phyloP scores from a whole-genome alignment of 2,797 vertebrate genomes.

The Telmatherina bonti region DNA sequence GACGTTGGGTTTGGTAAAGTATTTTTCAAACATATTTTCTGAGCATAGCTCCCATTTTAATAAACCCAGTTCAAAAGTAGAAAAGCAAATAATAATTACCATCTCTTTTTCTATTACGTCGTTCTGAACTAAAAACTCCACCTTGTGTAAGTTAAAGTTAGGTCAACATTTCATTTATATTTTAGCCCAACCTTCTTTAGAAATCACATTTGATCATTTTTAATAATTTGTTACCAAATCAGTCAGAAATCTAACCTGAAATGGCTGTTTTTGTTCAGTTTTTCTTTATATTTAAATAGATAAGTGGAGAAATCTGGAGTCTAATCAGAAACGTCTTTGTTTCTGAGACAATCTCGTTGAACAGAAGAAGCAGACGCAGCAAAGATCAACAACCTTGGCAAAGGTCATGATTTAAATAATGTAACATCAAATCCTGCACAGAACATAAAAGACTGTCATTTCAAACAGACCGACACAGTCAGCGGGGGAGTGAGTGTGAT shows the following conservation, averaged over 20 bases:
- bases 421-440: neutral
- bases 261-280: neutral
- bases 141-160: neutral
- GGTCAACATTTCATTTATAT: neutral
- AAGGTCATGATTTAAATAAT: neutral
- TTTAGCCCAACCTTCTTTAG: neutral
- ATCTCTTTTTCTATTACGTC: neutral
- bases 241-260: neutral
- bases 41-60: constrained; percentile 1
- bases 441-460: neutral
- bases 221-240: neutral
- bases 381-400: too few relatives aligned
- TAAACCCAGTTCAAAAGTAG: constrained; percentile 6
- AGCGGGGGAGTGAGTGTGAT: neutral
- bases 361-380: too few relatives aligned
- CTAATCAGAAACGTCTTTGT: too few relatives aligned
- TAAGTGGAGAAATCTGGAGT: too few relatives aligned
- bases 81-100: constrained; percentile 9
- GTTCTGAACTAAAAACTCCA: neutral
- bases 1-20: constrained; percentile 28
- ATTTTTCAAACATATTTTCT: constrained; percentile 30
- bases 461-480: neutral
- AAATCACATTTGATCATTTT: neutral
- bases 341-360: too few relatives aligned
- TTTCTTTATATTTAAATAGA: too few relatives aligned